Conservation (phyloP, 1,140 invertebrate species). For the Drosophila athabasca region DNA sequence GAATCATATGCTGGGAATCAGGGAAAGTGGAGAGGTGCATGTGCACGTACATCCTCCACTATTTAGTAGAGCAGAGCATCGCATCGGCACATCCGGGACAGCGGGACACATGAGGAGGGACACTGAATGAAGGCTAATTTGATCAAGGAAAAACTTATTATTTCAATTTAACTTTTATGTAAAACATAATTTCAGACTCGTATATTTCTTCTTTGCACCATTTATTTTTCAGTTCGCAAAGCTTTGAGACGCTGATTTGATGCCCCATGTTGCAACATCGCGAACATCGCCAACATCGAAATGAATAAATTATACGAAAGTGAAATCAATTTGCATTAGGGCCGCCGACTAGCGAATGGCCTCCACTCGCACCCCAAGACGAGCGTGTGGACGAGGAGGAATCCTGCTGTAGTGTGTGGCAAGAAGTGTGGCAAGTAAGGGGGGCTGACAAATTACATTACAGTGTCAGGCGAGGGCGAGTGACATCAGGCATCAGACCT, state of each 20-base stretch:
- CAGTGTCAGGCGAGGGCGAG: constrained; percentile 66
- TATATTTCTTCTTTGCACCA: constrained; percentile 7
- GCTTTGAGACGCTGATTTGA: constrained; percentile 28
- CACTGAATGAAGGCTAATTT: too few relatives aligned
- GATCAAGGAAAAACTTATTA: too few relatives aligned
- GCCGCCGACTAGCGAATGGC: constrained; percentile 24
- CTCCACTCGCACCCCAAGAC: constrained; percentile 5
- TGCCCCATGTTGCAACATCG: constrained; percentile 47
- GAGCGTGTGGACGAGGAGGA: constrained; percentile 9
- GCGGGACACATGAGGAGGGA: too few relatives aligned
- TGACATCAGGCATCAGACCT: constrained; percentile 49
- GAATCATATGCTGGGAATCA: too few relatives aligned
- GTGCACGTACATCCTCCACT: too few relatives aligned
- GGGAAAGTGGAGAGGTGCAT: too few relatives aligned
- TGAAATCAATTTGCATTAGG: constrained; percentile 63
- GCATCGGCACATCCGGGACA: too few relatives aligned
- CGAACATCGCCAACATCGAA: constrained; percentile 40
- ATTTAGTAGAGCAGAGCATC: too few relatives aligned
- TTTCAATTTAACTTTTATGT: too few relatives aligned
- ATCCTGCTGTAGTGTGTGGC: constrained; percentile 40
- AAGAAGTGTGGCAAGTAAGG: constrained; percentile 21
- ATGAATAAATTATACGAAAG: constrained; percentile 61
- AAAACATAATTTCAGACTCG: neutral
- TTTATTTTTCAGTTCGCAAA: constrained; percentile 35
- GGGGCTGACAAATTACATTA: constrained; percentile 65